Evolutionary conservation across 2,113 vertebrate species (phyloP), one percentile per base, ranked within the genome.

Genomic region (Lathamus discolor): DNA sequence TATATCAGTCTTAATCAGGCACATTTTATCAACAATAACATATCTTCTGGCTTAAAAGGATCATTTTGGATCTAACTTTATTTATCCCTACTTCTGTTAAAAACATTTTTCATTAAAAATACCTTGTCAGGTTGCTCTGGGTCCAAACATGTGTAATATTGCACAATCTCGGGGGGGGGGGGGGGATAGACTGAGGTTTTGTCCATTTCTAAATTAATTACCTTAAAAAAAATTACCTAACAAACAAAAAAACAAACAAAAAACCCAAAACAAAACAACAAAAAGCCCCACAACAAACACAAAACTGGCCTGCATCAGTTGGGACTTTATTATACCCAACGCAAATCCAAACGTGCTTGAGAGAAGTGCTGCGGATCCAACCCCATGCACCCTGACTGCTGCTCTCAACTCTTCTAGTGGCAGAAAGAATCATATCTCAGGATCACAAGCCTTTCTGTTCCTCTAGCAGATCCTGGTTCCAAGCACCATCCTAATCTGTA

Each of bases 181-280:
- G 17, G 9, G 72, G 52, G 72, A 52, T 11, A 63, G 61, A 78
- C 63, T 22, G 10, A 37, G 12, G 12, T 73, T 92, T 48, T 37
- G 19, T 4, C 10, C 31, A 24, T 79, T 81, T 73, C 25, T 12
- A 25, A 88, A 61, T 73, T 2, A 85, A 70, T 74, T 78, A 73
- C 10, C 33, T 63, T 59, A 11, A 28, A 63, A 82, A n/a, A 55
- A 6, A 1, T 1, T 29, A n/a, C 0, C 6, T 44, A 51, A 41
- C 2, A 14, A 51, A 15, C 4, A 33, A 77, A 44, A 72, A 75
- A 20, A 0, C 1, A n/a, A 24, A 6, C 8, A 35, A 35, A 5
- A 35, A 35, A 5, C 2, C 17, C n/a, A 15, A 14, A 86, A 10
- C 4, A 74, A 43, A 54, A 54, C 16, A 54, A 6, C 8, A 28